Base-by-base conservation (phyloP, 92 coral and sea anemone genomes). In the Bergia puertoricense region DNA sequence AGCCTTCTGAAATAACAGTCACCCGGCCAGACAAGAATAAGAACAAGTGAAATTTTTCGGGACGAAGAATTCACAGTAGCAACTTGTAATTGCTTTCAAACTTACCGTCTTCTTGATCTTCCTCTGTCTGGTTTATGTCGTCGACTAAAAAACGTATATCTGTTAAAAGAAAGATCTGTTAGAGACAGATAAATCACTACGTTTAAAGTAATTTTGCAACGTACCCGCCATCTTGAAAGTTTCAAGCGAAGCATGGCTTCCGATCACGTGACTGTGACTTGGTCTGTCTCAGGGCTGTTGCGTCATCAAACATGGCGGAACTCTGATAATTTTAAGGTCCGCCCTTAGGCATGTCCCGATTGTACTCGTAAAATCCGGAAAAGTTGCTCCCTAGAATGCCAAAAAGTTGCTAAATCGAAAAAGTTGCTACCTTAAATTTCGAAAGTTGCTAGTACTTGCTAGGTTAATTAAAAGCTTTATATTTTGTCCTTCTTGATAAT, bases 171-270 rank as follows among this genome's bases (percentile, higher is more conserved):
- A 76, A 80, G 89, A 81, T 75, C 69, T 66, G 76, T 90, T 80
- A 71, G 86, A 81, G 94, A 83, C 88, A 86, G 85, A 77, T 86
- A 88, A 77, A 88, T 90, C 81, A 71, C 82, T 91, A 88, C 84
- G 91, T 92, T 89, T 87, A 74, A 88, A 89, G 79, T 88, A 90
- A 90, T 86, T 86, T 91, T 90, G 88, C 69, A 78, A 97, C 99
- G 91, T 95, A 97, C 99, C 99, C 99, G 99, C 99, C 99, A 97
- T 97, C 95, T 97, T 97, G 98, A 94, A 95, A 93, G 93, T 92
- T 91, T 89, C 93, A 74, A 81, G 84, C 91, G 91, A 90, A 94
- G 96, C 98, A 91, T 94, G 99, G 93, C 91, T 92, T 90, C 92
- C 93, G 89, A 85, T 92, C 95, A 91, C 98, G 97, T 96, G 98